phyloP scores from a whole-genome alignment of 2,888 invertebrate genomes.

The Ennomos quercinarius region DNA sequence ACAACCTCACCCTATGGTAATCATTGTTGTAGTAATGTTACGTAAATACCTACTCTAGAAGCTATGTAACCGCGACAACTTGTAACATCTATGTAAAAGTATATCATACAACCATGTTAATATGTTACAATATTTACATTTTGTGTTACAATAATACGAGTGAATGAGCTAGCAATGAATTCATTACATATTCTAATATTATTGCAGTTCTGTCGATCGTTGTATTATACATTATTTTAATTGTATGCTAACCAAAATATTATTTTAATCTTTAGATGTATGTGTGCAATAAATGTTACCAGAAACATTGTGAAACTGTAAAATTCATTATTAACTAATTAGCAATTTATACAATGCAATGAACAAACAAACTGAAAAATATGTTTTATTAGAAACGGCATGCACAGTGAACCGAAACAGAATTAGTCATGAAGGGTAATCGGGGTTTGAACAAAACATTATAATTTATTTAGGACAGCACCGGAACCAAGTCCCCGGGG shows the following conservation, averaged over 20 bases:
- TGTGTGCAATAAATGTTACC: too few relatives aligned
- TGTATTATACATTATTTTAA: not conserved
- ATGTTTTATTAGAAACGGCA: too few relatives aligned
- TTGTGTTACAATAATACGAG: not conserved
- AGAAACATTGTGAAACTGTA: too few relatives aligned
- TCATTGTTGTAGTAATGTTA: not conserved
- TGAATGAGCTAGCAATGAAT: not conserved
- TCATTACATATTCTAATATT: not conserved
- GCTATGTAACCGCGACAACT: constrained; percentile 7
- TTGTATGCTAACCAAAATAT: not conserved
- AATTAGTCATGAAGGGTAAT: too few relatives aligned
- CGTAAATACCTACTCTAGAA: constrained; percentile 7
- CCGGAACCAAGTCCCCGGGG: too few relatives aligned
- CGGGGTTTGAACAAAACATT: too few relatives aligned
- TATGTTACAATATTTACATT: constrained; percentile 54
- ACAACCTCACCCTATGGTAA: not conserved
- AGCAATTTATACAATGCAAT: too few relatives aligned
- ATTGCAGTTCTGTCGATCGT: constrained; percentile 4
- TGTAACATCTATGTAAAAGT: constrained; percentile 13
- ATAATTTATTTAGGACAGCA: too few relatives aligned
- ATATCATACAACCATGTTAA: constrained; percentile 25
- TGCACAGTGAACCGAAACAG: too few relatives aligned
- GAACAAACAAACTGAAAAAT: too few relatives aligned
- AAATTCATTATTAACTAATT: too few relatives aligned
- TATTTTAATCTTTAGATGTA: too few relatives aligned